These are phyloP conservation scores for Hyposmocoma kahamanoa DNA, from an alignment of 1,140 invertebrate genomes.

Conservation along the genomic window DNA sequence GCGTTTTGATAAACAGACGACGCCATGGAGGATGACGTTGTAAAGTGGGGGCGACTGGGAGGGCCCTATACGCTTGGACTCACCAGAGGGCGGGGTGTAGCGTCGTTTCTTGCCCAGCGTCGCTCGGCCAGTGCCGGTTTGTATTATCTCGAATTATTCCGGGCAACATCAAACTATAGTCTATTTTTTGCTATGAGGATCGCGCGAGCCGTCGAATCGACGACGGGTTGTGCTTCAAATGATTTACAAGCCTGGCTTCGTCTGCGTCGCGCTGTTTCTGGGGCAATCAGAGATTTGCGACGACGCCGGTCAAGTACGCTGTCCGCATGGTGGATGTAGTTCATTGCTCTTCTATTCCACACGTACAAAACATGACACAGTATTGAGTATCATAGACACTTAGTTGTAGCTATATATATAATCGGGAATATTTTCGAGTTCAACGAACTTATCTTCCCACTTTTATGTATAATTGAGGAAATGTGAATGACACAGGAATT, in stretches of 20 bases:
- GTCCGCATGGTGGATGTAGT: no score
- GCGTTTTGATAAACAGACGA: slow-evolving; percentile 11
- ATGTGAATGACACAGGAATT: no score
- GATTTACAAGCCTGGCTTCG: slow-evolving; percentile 54
- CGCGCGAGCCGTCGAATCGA: slow-evolving; percentile 37
- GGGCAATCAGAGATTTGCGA: slow-evolving; percentile 48
- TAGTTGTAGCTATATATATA: no score
- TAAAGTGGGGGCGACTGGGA: slow-evolving; percentile 13
- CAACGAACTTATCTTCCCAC: no score
- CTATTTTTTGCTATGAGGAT: slow-evolving; percentile 56
- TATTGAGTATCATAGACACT: no score
- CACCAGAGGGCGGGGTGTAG: slow-evolving; percentile 50
- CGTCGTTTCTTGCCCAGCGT: slow-evolving; percentile 30
- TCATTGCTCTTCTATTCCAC: slow-evolving; percentile 56
- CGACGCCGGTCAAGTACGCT: slow-evolving; percentile 9
- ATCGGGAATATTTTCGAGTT: no score
- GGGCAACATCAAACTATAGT: slow-evolving; percentile 44
- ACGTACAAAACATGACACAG: no score
- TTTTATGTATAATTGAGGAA: no score
- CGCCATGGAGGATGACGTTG: slow-evolving; percentile 12
- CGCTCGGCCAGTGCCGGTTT: slow-evolving; percentile 38
- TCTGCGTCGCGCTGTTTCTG: slow-evolving; percentile 47
- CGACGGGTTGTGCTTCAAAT: slow-evolving; percentile 39
- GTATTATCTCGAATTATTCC: slow-evolving; percentile 53
- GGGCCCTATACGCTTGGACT: slow-evolving; percentile 23